Percentiles rank a stretch among this genome's conserved stretches.
These are phyloP conservation scores for Novumbra hubbsi DNA, from an alignment of 2,797 vertebrate genomes.

Conservation along the genomic window DNA sequence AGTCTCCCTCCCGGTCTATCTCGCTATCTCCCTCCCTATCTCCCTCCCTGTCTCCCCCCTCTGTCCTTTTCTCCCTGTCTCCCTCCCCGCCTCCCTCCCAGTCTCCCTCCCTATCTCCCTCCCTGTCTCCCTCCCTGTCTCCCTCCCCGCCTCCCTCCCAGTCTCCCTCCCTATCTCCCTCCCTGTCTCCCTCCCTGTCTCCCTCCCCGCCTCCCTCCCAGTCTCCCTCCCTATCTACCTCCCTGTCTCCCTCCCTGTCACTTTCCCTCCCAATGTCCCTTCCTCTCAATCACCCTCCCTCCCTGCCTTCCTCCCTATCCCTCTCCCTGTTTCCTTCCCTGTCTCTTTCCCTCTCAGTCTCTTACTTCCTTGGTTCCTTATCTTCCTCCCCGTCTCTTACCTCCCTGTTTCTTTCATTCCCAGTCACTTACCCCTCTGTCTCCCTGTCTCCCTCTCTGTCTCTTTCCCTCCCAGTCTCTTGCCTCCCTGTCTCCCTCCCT, in stretches of 20 bases:
- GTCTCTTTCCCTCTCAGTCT: not conserved
- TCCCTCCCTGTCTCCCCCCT: too few relatives aligned
- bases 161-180: not conserved
- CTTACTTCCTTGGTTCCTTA: not conserved
- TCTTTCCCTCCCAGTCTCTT: not conserved
- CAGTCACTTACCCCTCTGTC: not conserved
- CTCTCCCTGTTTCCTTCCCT: not conserved
- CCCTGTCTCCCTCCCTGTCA: not conserved
- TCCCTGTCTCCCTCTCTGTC: not conserved
- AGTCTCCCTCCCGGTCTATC: not conserved
- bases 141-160: not conserved
- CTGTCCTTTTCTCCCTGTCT: not conserved
- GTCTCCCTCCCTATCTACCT: too few relatives aligned
- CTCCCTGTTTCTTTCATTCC: too few relatives aligned
- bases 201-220: not conserved
- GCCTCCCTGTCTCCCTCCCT: not conserved
- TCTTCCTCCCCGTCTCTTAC: not conserved
- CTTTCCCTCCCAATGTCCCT: not conserved
- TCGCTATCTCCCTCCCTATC: not conserved
- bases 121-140: not conserved
- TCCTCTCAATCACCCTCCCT: too few relatives aligned
- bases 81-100: not conserved
- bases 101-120: not conserved
- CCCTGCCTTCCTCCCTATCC: not conserved
- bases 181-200: not conserved